Evolutionary conservation across 2,888 invertebrate species (phyloP).

Genomic region (Ormyrus labotus): DNA sequence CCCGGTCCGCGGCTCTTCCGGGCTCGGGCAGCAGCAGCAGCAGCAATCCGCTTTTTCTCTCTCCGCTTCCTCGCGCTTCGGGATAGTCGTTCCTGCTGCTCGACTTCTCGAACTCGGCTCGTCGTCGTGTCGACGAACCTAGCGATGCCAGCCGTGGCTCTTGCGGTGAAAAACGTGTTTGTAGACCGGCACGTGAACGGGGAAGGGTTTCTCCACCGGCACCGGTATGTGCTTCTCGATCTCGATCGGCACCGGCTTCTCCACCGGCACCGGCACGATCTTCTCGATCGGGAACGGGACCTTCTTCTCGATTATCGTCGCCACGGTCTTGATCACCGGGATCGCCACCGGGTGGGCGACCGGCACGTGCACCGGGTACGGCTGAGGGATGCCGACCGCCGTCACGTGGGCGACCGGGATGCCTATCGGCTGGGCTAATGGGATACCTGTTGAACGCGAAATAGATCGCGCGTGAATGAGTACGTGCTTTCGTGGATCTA

Average conservation of each 20-base stretch:
- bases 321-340: slow-evolving; percentile 82
- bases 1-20: no score
- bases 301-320: slow-evolving; percentile 83
- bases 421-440: slow-evolving; percentile 80
- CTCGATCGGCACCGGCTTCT: slow-evolving; percentile 82
- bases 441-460: slow-evolving; percentile 74
- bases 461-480: background rate
- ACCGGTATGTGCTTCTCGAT: slow-evolving; percentile 83
- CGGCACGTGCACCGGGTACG: slow-evolving; percentile 83
- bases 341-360: slow-evolving; percentile 83
- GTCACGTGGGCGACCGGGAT: slow-evolving; percentile 80
- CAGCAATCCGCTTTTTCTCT: slow-evolving; percentile 9
- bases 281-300: slow-evolving; percentile 84
- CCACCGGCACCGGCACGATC: slow-evolving; percentile 81
- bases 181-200: slow-evolving; percentile 84
- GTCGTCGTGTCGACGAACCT: background rate
- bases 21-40: no score
- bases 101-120: background rate
- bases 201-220: slow-evolving; percentile 82
- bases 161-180: slow-evolving; percentile 84
- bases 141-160: slow-evolving; percentile 55
- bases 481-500: no score
- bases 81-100: background rate
- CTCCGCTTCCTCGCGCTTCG: background rate
- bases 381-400: slow-evolving; percentile 80